Base-by-base conservation (phyloP, 1,140 invertebrate species). In the Pararge aegeria region DNA sequence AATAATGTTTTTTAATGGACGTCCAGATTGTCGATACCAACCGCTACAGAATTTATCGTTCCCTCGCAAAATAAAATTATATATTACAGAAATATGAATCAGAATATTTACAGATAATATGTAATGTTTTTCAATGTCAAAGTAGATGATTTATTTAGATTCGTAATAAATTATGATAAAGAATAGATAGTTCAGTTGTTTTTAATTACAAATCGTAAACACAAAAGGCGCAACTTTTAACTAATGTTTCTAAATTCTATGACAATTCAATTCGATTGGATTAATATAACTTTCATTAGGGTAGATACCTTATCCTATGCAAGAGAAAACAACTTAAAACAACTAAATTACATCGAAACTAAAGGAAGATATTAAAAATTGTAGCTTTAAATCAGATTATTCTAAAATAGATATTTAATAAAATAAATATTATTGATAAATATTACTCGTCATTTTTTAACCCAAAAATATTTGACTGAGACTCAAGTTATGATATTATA, bases 381-480 rank as follows among this genome's bases (percentile, higher is more conserved):
- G 38, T 73, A 78, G 79, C 77, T 82, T 80, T 80, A 76, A 78
- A 71, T 62, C 60, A 66, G 48, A 61, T 73, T 56, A 78, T 75
- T 76, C 68, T 79, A 75, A 74, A 75, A 72, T 76, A 78, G 56
- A 66, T 64, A 69, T 68, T 63, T 52, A 70, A 68, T 59, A 60
- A 68, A 58, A 50, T 64, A 24, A n/a, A 4, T 24, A 24, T 4
- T 24, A 66, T 64, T 61, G 56, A 55, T 55, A 53, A 53, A 27
- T 19, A 52, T 42, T 1, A 46, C 6, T 60, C 34, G 18, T 19
- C 16, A n/a, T 52, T 38, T 21, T 50, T 50, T 19, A 52, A 55
- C 37, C 15, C 44, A 46, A 55, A 61, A 46, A 38, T 55, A 55
- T 46, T 55, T 54, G 59, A 61, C 59, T 61, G 50, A 61, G 15